Conservation (phyloP, 2,113 vertebrate species). For the Meriones unguiculatus region DNA sequence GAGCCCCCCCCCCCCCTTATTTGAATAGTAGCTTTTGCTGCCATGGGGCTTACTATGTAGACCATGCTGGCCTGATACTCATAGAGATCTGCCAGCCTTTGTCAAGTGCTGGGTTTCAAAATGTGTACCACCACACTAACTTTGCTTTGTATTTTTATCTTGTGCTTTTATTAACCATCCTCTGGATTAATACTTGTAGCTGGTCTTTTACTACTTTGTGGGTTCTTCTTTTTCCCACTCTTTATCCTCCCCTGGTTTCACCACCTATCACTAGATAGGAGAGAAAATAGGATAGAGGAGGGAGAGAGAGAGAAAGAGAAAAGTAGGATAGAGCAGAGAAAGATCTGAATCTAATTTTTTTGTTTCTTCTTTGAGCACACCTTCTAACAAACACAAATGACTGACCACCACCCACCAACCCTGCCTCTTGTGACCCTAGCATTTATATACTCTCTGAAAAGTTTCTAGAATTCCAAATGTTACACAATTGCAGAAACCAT, state of each 20-base stretch:
- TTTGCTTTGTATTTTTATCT: conserved; percentile 29
- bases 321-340: not conserved
- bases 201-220: not conserved
- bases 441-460: not conserved
- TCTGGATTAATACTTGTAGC: not conserved
- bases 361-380: not conserved
- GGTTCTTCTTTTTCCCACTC: not conserved
- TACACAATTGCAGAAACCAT: not conserved
- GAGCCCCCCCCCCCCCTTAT: no score
- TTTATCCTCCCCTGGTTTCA: not conserved
- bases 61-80: not conserved
- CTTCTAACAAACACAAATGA: not conserved
- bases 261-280: not conserved
- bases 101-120: not conserved
- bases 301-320: not conserved
- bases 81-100: not conserved
- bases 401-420: not conserved
- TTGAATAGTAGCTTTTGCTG: not conserved
- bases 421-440: not conserved
- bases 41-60: not conserved
- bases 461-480: not conserved
- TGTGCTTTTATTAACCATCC: not conserved
- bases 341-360: not conserved
- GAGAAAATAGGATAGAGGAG: not conserved
- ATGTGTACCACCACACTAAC: not conserved